Conservation (phyloP, 2,888 invertebrate species). For the Cantharis flavilabris region DNA sequence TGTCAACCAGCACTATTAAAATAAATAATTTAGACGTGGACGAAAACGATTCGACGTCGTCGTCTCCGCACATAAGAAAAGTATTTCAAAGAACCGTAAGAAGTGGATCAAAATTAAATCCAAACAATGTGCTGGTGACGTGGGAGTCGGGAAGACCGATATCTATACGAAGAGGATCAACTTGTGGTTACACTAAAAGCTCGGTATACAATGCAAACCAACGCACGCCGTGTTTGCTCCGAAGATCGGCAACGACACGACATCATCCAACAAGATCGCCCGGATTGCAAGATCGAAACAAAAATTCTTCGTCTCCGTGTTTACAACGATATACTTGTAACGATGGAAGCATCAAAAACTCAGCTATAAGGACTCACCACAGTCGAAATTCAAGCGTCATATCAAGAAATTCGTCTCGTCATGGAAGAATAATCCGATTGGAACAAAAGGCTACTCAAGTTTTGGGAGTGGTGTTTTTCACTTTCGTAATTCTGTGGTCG, state of each 20-base stretch:
- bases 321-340: conserved; percentile 54
- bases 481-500: conserved; percentile 94
- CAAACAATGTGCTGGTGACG: conserved; percentile 64
- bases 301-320: conserved; percentile 63
- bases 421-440: conserved; percentile 81
- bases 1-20: conserved; percentile 28
- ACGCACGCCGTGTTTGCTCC: conserved; percentile 57
- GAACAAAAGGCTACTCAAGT: conserved; percentile 98
- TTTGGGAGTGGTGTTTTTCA: conserved; percentile 91
- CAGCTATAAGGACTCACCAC: conserved; percentile 67
- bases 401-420: conserved; percentile 79
- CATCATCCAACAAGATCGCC: conserved; percentile 55
- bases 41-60: conserved; percentile 51
- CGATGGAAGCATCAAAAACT: conserved; percentile 27
- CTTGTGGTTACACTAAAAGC: conserved; percentile 70
- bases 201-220: conserved; percentile 60
- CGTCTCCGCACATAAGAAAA: conserved; percentile 54
- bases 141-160: conserved; percentile 64
- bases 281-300: conserved; percentile 46
- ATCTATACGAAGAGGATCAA: conserved; percentile 67
- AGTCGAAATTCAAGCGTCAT: conserved; percentile 81
- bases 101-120: conserved; percentile 42
- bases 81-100: conserved; percentile 39
- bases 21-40: conserved; percentile 40
- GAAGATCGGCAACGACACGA: conserved; percentile 66